These are phyloP conservation scores for Brachylomia viminalis DNA, from an alignment of 2,888 invertebrate species.

Conservation along the genomic window DNA sequence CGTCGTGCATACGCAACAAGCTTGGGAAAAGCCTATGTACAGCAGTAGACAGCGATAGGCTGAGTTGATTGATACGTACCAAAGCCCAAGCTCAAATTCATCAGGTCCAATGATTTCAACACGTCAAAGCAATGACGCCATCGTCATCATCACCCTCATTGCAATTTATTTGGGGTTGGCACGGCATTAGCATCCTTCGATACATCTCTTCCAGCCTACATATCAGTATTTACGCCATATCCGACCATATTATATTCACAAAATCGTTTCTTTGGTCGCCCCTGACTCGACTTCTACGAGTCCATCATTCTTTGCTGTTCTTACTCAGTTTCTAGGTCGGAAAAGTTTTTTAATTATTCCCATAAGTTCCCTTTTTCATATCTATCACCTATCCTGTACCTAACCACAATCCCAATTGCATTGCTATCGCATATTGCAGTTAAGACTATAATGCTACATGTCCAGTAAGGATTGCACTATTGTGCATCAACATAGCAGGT, in stretches of 20 bases:
- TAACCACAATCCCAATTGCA: conserved; percentile 13
- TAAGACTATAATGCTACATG: conserved; percentile 11
- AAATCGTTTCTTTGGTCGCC: not conserved
- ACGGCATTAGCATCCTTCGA: not conserved
- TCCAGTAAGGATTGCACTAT: conserved; percentile 37
- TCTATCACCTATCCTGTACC: not conserved
- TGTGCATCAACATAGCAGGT: conserved; percentile 14
- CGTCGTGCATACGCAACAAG: not conserved
- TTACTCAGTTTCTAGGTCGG: too few species aligned
- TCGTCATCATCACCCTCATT: not conserved
- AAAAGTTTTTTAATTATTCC: not conserved
- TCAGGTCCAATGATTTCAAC: not conserved
- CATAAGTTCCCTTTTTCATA: not conserved
- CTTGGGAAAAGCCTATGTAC: not conserved
- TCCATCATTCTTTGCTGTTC: not conserved
- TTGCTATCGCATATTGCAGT: conserved; percentile 6
- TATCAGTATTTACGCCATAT: not conserved
- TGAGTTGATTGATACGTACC: not conserved
- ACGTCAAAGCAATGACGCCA: not conserved
- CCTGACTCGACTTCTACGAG: not conserved
- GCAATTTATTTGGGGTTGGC: not conserved
- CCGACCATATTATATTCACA: too few species aligned
- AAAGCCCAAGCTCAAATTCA: not conserved
- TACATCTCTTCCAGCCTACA: not conserved
- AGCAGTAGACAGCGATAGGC: not conserved